Evolutionary conservation across 1,140 invertebrate species (phyloP).

Genomic region (Ceratina japonica): DNA sequence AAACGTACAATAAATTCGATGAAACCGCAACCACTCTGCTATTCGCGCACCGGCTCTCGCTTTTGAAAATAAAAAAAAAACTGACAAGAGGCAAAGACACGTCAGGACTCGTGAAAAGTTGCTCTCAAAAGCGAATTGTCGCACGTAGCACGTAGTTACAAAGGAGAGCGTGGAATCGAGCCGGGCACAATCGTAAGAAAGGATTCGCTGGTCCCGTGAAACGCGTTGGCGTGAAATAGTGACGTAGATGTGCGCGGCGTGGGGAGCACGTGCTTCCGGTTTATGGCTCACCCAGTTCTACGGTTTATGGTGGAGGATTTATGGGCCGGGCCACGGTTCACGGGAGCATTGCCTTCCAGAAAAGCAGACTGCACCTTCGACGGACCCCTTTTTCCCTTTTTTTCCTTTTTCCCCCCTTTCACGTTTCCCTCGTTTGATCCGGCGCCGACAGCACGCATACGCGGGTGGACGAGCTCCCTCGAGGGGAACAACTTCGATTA

Average conservation of each 20-base stretch:
- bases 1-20: no score
- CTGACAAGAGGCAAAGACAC: background rate
- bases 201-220: conserved; percentile 14
- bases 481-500: conserved; percentile 43
- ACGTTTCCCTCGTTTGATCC: conserved; percentile 40
- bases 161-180: background rate
- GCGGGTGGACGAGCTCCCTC: conserved; percentile 27
- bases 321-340: conserved; percentile 46
- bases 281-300: conserved; percentile 61
- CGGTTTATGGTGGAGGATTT: conserved; percentile 61
- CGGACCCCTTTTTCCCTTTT: background rate
- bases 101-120: conserved; percentile 9
- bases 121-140: conserved; percentile 23
- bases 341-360: conserved; percentile 52
- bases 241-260: conserved; percentile 17
- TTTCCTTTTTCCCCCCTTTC: conserved; percentile 12
- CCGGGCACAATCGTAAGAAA: background rate
- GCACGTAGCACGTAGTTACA: background rate
- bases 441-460: conserved; percentile 20
- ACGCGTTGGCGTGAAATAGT: conserved; percentile 38
- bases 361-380: conserved; percentile 36
- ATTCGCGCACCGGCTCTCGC: no score
- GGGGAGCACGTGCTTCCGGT: conserved; percentile 62
- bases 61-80: background rate
- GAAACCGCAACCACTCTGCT: background rate